Conservation (phyloP, 2,888 invertebrate genomes). For the Stenodema calcarata region DNA sequence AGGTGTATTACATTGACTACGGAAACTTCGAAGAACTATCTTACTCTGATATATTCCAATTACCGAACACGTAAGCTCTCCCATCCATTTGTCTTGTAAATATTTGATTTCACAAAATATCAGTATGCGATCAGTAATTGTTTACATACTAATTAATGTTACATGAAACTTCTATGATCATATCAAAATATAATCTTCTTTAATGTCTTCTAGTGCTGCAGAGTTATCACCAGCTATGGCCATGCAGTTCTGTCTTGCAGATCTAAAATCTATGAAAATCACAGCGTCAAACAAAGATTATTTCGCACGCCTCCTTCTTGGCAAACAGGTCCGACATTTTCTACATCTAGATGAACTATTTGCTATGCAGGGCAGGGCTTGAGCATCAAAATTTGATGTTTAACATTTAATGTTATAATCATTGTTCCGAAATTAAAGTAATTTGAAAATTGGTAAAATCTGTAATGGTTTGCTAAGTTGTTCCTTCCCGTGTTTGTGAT, state of each 20-base stretch:
- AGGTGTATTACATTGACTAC: slow-evolving; percentile 81
- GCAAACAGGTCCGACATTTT: slow-evolving; percentile 65
- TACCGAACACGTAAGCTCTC: slow-evolving; percentile 70
- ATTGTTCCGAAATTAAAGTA: no score
- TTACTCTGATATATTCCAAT: slow-evolving; percentile 75
- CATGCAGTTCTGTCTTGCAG: slow-evolving; percentile 75
- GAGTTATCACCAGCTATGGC: slow-evolving; percentile 74
- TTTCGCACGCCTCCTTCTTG: slow-evolving; percentile 74
- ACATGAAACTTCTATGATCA: background rate
- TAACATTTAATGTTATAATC: background rate
- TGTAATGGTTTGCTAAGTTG: no score
- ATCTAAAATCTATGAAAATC: slow-evolving; percentile 67
- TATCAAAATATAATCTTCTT: background rate
- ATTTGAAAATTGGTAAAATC: no score
- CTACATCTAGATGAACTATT: background rate
- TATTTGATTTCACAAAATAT: no score
- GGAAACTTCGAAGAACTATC: slow-evolving; percentile 78
- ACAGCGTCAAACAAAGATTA: slow-evolving; percentile 70
- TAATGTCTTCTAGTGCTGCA: slow-evolving; percentile 61
- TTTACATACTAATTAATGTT: no score
- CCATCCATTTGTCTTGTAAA: no score
- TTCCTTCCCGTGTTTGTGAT: no score
- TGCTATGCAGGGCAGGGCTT: no score
- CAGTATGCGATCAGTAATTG: no score
- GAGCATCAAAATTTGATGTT: no score